Evolutionary conservation across 2,888 invertebrate species (phyloP), one percentile per base, ranked within the genome.

Genomic region (Tinea semifulvella): DNA sequence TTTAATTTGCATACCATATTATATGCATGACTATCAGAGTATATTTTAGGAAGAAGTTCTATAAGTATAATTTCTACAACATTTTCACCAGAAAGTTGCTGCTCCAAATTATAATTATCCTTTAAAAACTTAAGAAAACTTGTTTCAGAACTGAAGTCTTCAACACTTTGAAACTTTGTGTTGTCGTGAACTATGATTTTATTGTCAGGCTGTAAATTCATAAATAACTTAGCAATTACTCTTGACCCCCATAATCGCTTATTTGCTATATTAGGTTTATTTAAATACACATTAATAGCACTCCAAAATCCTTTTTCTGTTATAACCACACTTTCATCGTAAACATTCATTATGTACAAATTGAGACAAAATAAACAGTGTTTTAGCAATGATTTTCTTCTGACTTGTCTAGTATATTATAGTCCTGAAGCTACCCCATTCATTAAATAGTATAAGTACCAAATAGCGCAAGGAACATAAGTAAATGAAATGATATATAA

Each of bases 211-310:
- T 25, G 16, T 2, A 16, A 19, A 31, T 13, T 14, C 31, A 13
- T 13, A n/a, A 11, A 2, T 31, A 31, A n/a, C 14, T 31, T 31
- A 7, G 11, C 7, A 31, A 31, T n/a, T n/a, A 14, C 13, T 11
- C 13, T 81, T 43, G 60, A 60, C 11, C 87, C 87, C 63, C 86
- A 85, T 58, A 92, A 70, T 61, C 88, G 86, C 55, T 88, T 86
- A 65, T 92, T 91, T 4, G 90, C 70, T 46, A 89, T 81, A 61
- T 91, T 89, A 43, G 90, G 88, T 62, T 88, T 88, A 45, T 70
- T 76, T 47, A 88, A 62, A 59, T 89, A 85, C 50, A 92, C 82
- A 43, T 72, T 61, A 43, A 89, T 64, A 1, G 87, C 79, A 48
- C 82, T 73, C 88, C 89, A 90, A 68, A 89, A 92, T 18, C 52